Evolutionary conservation across 1,140 invertebrate species (phyloP).

Genomic region (Cyphomyrmex costatus): DNA sequence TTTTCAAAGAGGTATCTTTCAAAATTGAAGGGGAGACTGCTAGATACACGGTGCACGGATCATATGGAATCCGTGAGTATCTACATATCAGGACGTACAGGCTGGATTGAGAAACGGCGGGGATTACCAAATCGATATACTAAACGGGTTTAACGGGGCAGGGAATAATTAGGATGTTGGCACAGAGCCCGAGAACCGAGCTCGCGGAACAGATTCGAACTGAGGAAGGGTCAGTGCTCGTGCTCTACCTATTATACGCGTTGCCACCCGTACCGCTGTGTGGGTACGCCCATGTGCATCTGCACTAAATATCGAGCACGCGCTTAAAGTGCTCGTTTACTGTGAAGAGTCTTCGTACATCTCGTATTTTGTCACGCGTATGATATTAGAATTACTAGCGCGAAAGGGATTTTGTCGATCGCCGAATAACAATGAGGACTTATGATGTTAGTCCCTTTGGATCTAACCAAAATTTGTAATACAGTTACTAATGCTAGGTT

Average conservation of each 20-base stretch:
- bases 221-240: constrained; percentile 64
- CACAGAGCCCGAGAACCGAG: constrained; percentile 79
- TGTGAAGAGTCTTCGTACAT: not conserved
- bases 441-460: not conserved
- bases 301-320: constrained; percentile 58
- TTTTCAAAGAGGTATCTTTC: not conserved
- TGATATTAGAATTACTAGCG: not conserved
- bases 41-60: not conserved
- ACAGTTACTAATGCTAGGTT: too few species aligned
- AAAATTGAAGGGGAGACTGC: not conserved
- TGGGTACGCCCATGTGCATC: constrained; percentile 1
- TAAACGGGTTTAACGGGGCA: constrained; percentile 84
- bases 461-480: too few species aligned
- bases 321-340: constrained; percentile 16
- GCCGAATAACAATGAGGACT: not conserved
- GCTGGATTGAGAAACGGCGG: constrained; percentile 63
- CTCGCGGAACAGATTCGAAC: constrained; percentile 78
- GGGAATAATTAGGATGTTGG: constrained; percentile 85
- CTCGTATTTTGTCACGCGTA: not conserved
- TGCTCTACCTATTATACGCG: constrained; percentile 73
- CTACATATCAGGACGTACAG: constrained; percentile 20
- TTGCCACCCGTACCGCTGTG: constrained; percentile 67
- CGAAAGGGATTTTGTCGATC: not conserved
- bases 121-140: constrained; percentile 83
- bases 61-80: not conserved